Evolutionary conservation across 1,140 invertebrate genomes (phyloP), one percentile per base, ranked within the genome.

Genomic region (Chironomus tepperi): DNA sequence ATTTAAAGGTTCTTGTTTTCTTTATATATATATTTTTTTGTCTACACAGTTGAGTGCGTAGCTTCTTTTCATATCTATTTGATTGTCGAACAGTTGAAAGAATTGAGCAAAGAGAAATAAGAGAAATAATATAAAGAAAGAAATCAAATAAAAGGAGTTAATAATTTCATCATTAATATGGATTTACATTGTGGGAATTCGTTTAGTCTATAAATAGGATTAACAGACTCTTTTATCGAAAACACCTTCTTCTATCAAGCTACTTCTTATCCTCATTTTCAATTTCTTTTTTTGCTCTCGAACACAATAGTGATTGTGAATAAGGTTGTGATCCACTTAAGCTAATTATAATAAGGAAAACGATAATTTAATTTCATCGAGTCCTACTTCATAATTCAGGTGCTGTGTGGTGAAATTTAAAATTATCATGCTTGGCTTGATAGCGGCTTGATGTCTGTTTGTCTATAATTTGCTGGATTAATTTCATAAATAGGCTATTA

Each of bases 161-260:
- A 57, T 57, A 57, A 57, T 57, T 57, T 57, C 47, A 57, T 57
- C 47, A 57, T 57, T 57, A 57, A 57, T 57, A 57, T 57, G 47
- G 47, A 57, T 57, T 57, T 57, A 57, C 47, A 57, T 12, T 57
- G 47, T 12, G 47, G n/a, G 47, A 57, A 57, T 57, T 15, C 24
- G 24, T 34, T 34, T 34, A 34, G n/a, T 57, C n/a, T 57, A 57
- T 12, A 15, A 15, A 57, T 57, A 47, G 43, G 43, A 47, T 47
- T 47, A 57, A 1, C 12, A 57, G n/a, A 57, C 3, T 57, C n/a
- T 57, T 47, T 7, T 3, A 1, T 7, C n/a, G 12, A 12, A 8
- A n/a, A 10, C 47, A n/a, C n/a, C 12, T 57, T 10, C 24, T 34
- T 34, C 24, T 34, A n/a, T n/a, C n/a, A n/a, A n/a, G n/a, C 5